Base-by-base conservation (phyloP, 2,797 vertebrate genomes). In the Myoxocephalus aenaeus region DNA sequence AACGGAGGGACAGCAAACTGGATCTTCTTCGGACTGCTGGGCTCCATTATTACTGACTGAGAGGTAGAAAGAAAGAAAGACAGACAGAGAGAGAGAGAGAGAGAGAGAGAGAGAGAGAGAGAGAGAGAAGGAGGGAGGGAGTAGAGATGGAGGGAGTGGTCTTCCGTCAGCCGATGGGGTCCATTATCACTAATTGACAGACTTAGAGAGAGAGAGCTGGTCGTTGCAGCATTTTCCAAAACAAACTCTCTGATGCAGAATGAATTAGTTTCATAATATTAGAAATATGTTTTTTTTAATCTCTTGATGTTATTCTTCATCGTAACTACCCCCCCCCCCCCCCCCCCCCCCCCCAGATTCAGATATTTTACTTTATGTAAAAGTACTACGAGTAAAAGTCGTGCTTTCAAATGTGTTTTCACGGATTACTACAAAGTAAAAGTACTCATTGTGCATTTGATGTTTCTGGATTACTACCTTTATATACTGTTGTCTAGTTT, bases 11-110 rank as follows among this genome's bases (percentile, higher is more conserved):
- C 96, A 7, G 95, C 94, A 83, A 99, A 99, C 79, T 99, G 97
- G 94, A 99, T 98, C 95, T 98, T 99, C 95, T 98, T 99, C 12
- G 97, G 97, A 91, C 97, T 98, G 93, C 96, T 96, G 86, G 97
- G 96, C 92, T 98, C 97, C 97, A 98, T 94, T 91, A 87, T 84
- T 79, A 81, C 82, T 85, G 86, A 91, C 82, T 83, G 85, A 87
- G 76, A 67, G 77, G 53, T 29, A 48, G 83, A 89, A 77, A 78
- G 80, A 85, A 75, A 87, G 82, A 84, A 9, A 8, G 82, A 78
- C 9, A 42, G 80, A 82, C 0, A 64, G 80, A 83, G 32, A 71
- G 80, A 79, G 76, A 73, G 74, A 50, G 70, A 38, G 63, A 36
- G 62, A 75, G 76, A 75, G 82, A 79, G 84, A 79, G 82, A 77